Percentiles rank a stretch among this genome's conserved stretches.
These are phyloP conservation scores for Micronycteris hirsuta DNA, from an alignment of 2,113 vertebrate species.

Conservation along the genomic window DNA sequence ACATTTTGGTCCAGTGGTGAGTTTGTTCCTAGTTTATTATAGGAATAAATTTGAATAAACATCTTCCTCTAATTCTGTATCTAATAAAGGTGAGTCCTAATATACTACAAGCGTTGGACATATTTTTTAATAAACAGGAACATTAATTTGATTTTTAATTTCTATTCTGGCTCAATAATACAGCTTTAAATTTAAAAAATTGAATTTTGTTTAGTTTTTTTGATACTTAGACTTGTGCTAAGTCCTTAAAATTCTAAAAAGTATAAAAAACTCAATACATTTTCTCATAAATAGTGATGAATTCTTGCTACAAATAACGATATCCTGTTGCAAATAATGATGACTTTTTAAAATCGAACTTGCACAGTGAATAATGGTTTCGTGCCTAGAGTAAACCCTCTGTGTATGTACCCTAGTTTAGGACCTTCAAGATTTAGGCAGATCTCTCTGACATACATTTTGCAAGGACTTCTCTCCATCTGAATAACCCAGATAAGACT, in stretches of 20 bases:
- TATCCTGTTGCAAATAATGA: neutral
- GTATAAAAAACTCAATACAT: neutral
- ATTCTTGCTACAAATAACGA: neutral
- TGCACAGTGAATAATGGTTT: neutral
- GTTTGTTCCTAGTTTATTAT: neutral
- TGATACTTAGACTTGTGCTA: neutral
- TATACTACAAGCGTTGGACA: neutral
- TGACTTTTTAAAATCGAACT: neutral
- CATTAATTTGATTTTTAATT: neutral
- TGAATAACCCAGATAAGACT: neutral
- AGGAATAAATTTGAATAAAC: neutral
- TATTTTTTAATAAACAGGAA: neutral
- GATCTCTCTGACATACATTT: neutral
- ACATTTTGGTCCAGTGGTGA: neutral
- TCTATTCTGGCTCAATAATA: neutral
- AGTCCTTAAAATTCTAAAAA: neutral
- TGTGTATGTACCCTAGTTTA: neutral
- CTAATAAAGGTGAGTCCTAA: neutral
- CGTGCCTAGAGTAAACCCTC: neutral
- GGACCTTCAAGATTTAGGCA: neutral
- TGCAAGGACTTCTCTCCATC: neutral
- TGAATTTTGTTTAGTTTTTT: neutral
- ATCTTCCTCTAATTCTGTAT: neutral
- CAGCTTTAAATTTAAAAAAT: neutral
- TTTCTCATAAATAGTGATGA: neutral